Base-by-base conservation (phyloP, 2,888 invertebrate genomes). In the Cheilosia impressa region DNA sequence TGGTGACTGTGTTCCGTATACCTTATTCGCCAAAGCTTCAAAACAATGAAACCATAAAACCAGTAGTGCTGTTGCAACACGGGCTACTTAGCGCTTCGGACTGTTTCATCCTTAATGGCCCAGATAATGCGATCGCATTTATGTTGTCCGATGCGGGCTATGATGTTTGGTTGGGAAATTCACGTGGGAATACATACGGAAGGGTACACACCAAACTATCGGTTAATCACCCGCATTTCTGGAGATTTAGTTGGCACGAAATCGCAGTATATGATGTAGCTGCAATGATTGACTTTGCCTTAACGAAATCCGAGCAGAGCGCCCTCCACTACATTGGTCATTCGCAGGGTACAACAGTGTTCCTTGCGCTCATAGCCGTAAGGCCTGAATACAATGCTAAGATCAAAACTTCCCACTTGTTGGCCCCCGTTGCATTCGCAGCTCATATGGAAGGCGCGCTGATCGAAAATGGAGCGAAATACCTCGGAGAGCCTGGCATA, bases 1-100 rank as follows among this genome's bases (percentile, higher is more conserved):
- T 97, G 57, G 93, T 98, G 58, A 95, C 95, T 2, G 87, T 98
- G 60, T 97, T 97, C 89, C 94, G 98, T 84, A 97, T 98, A 89
- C 96, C 97, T 0, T 87, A 91, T 63, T 90, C 91, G 10, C 89
- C 90, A n/a, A 89, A 88, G 57, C 87, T 96, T 68, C 79, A 88
- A 63, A 90, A 90, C 75, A 87, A 88, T 19, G 88, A 87, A 71
- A 91, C 93, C 80, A 89, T 88, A 85, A 93, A 90, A 89, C 96
- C 94, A 10, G 90, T 88, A 13, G 95, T 95, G 71, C 93, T 96
- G 85, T 91, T 97, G 45, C 97, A 97, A 89, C 97, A 97, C 90
- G 98, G 98, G 0, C 92, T 98, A 3, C 89, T 90, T 85, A 90
- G 90, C 71, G 95, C 95, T 19, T 95, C 96, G 0, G 94, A 95